Evolutionary conservation across 2,888 invertebrate genomes (phyloP), one percentile per base, ranked within the genome.

Genomic region (Campoplex capitator): DNA sequence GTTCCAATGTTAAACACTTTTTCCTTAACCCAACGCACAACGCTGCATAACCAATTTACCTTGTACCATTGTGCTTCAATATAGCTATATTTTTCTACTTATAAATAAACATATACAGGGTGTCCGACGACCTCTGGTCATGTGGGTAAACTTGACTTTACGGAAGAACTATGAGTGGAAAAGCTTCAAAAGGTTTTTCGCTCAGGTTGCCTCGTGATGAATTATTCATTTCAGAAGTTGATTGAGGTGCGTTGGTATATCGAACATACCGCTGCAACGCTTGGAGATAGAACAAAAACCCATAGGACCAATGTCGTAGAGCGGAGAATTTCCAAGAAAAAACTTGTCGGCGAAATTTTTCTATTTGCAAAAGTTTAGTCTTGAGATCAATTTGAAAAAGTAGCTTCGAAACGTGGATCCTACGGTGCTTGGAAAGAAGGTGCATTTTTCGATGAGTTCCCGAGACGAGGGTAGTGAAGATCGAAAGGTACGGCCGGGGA

Each of bases 21-120:
- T 48, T 35, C 71, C 80, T 48, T n/a, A 13, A 48, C 45, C 23
- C 32, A 71, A 18, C 8, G 48, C 48, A 48, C 6, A 35, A 62
- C 71, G 80, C 80, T 79, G 45, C 23, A 62, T 32, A 68, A 23
- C 62, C 8, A 45, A 42, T n/a, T 32, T 75, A 28, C 42, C 45
- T 8, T 45, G 45, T 45, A 11, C 6, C 51, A 51, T 32, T 71
- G 32, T 71, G 18, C 16, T 28, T 74, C 56, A 56, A 56, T 56
- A 38, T 23, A 23, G 23, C 23, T 23, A 56, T 56, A 74, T 74
- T 13, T 16, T 32, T 32, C 32, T 62, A 16, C 32, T 16, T 32
- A 32, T 32, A 32, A 32, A 62, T 62, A 32, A 62, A 62, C 13
- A 32, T 62, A 32, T 62, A 62, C 32, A 62, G 32, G 62, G 62